Evolutionary conservation across 2,888 invertebrate species (phyloP), one percentile per base, ranked within the genome.

Genomic region (Quadriops clusia): DNA sequence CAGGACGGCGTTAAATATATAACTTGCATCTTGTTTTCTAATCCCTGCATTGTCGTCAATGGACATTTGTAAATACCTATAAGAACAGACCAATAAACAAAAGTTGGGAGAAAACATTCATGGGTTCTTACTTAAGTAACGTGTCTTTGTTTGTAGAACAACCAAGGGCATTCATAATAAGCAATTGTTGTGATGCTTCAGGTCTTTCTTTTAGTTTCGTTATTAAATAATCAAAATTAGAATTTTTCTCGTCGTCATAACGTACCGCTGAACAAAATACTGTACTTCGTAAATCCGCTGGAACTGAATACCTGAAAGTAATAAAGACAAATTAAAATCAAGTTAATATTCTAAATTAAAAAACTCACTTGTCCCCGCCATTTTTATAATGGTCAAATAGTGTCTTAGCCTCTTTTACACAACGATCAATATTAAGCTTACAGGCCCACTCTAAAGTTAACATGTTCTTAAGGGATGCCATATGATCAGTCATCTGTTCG

Each of bases 211-310:
- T 42, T 50, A 28, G 56, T 47, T 55, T 74, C 68, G 0, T 62
- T 41, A 1, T 46, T 32, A 70, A 77, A 80, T 12, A 82, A 57
- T n/a, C n/a, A n/a, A n/a, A n/a, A n/a, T n/a, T n/a, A n/a, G n/a
- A n/a, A n/a, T n/a, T n/a, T n/a, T 0, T 51, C 51, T 4, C 10
- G 13, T 42, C 32, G 0, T 80, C 82, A 16, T 70, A 53, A n/a
- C 73, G 68, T 6, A 89, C 63, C 2, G 70, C 82, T 11, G 71
- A 72, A 51, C 87, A 87, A 58, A 85, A 87, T 1, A 86, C 79
- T 28, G 73, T 68, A 13, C 67, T 58, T 29, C 80, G n/a, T n/a
- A n/a, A n/a, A n/a, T n/a, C n/a, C n/a, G n/a, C n/a, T n/a, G n/a
- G n/a, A n/a, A n/a, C n/a, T n/a, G n/a, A n/a, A n/a, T n/a, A n/a